Conservation (phyloP, 2,888 invertebrate species). For the Limenitis camilla region DNA sequence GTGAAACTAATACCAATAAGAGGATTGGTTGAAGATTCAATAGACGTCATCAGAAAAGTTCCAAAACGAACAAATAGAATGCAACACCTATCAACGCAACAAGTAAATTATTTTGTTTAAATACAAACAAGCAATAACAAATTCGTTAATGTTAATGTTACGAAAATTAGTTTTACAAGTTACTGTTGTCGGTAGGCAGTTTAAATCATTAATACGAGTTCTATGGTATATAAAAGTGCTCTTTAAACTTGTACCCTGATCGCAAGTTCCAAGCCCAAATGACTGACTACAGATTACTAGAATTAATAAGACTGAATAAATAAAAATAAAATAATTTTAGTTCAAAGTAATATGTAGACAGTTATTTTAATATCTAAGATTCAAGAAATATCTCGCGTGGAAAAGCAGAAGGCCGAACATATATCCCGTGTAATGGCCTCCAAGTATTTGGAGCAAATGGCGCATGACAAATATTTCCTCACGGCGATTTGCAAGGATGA, state of each 20-base stretch:
- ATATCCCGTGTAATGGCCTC: constrained; percentile 64
- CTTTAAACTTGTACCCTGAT: too few species aligned
- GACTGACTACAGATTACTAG: not conserved
- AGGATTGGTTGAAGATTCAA: constrained; percentile 34
- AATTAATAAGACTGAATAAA: not conserved
- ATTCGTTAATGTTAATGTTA: too few species aligned
- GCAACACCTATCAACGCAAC: constrained; percentile 40
- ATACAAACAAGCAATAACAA: not conserved
- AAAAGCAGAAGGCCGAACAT: constrained; percentile 54
- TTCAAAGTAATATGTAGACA: not conserved
- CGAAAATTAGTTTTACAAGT: too few species aligned
- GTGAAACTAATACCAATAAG: constrained; percentile 32
- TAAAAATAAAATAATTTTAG: constrained; percentile 2
- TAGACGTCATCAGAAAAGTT: constrained; percentile 29
- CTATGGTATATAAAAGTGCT: too few species aligned
- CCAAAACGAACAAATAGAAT: constrained; percentile 38
- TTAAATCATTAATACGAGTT: too few species aligned
- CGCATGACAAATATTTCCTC: constrained; percentile 66
- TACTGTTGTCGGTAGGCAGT: too few species aligned
- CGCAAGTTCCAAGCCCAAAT: not conserved
- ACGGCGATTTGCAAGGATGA: constrained; percentile 58
- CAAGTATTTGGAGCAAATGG: constrained; percentile 67
- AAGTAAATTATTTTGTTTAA: constrained; percentile 30
- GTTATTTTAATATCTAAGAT: constrained; percentile 33
- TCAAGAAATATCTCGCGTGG: constrained; percentile 55